phyloP scores from a whole-genome alignment of 2,888 invertebrate genomes.

The Aelia acuminata region DNA sequence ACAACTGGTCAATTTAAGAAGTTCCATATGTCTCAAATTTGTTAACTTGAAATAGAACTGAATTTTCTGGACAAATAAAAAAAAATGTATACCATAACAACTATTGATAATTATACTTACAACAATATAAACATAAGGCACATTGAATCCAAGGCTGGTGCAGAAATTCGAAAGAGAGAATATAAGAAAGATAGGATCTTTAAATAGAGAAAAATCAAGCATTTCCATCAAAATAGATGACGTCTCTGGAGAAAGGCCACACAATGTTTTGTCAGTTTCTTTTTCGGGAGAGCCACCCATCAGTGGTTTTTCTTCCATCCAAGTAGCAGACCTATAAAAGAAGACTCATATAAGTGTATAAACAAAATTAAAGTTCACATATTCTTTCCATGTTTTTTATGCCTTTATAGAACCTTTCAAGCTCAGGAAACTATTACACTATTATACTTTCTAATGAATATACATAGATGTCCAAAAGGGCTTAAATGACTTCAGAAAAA shows the following conservation, averaged over 20 bases:
- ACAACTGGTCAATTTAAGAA: background rate
- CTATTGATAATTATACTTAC: conserved; percentile 68
- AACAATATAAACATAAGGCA: conserved; percentile 90
- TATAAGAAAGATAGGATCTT: conserved; percentile 88
- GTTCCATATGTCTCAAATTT: background rate
- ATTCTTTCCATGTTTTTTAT: background rate
- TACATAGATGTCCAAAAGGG: too few species aligned
- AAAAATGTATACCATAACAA: background rate
- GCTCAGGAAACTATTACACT: background rate
- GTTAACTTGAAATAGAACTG: background rate
- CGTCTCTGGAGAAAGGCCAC: conserved; percentile 77
- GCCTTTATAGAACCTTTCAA: background rate
- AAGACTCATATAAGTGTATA: background rate
- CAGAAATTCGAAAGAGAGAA: conserved; percentile 95
- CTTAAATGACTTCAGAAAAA: too few species aligned
- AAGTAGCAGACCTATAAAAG: conserved; percentile 52
- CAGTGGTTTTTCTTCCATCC: conserved; percentile 60
- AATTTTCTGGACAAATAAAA: background rate
- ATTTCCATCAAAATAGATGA: conserved; percentile 82
- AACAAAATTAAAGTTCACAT: background rate
- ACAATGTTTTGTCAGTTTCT: conserved; percentile 71
- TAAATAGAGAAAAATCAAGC: conserved; percentile 88
- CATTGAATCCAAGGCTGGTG: conserved; percentile 94
- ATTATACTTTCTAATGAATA: too few species aligned
- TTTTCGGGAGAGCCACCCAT: conserved; percentile 67